Evolutionary conservation across 1,140 invertebrate genomes (phyloP), one percentile per base, ranked within the genome.

Genomic region (Nixonia krombeini): DNA sequence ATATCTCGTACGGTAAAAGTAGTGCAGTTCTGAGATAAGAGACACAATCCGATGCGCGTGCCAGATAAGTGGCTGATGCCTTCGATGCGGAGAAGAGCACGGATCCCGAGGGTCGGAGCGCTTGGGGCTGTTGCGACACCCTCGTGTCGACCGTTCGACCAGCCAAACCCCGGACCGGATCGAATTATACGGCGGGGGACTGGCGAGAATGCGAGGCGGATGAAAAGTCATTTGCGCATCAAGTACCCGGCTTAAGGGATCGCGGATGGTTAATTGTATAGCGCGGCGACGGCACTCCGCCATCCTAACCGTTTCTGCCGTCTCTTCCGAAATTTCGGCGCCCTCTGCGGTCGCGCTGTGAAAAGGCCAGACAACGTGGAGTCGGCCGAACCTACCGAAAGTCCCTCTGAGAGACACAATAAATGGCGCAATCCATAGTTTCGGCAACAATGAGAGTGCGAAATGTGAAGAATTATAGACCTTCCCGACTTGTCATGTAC

Each of bases 41-140:
- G 76, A 82, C 81, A 80, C 80, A 84, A 85, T 85, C 82, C 81
- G 83, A 85, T 85, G 82, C 83, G 83, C 83, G 83, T 85, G 83
- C 82, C 82, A 85, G 83, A 85, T 85, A 85, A 85, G 82, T 82
- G 73, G 78, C 76, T 79, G 81, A 83, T 82, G 80, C 78, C 75
- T 79, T 72, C 68, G 72, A 73, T 70, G 67, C 59, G 62, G 76
- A 61, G 66, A 72, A 17, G 31, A 18, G 7, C 40, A 52, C 10
- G 50, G 59, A 64, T 69, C 47, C 45, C 62, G 59, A 72, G 74
- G 76, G 76, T 73, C 71, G 45, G 53, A 75, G 72, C 61, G 58
- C 66, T 72, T 72, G 57, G 69, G 72, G 75, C 33, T 35, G 70
- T 63, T 44, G 61, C 63, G 62, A 76, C 78, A 74, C 74, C 75